Conservation (phyloP, 2,888 invertebrate species). For the Microctonus hyperodae region DNA sequence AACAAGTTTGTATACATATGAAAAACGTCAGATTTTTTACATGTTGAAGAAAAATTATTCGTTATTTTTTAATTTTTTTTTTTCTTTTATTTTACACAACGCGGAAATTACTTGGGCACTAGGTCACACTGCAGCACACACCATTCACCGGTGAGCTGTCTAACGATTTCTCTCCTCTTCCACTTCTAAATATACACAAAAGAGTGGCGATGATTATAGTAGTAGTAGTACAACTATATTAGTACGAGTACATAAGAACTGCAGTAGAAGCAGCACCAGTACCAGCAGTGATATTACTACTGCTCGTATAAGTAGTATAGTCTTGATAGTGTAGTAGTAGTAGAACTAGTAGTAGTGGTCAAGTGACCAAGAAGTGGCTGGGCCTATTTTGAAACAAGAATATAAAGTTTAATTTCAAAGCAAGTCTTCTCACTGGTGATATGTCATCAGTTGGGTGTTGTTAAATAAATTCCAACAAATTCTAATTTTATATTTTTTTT, state of each 20-base stretch:
- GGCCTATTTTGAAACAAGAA: neutral
- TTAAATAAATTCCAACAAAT: neutral
- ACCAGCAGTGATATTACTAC: too few species aligned
- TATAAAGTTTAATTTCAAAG: neutral
- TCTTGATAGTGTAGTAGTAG: neutral
- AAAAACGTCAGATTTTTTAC: neutral
- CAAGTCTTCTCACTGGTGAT: too few species aligned
- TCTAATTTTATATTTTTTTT: neutral
- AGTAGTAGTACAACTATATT: too few species aligned
- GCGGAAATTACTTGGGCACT: neutral
- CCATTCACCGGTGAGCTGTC: neutral
- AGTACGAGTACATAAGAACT: too few species aligned
- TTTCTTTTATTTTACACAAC: neutral
- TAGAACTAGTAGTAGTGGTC: neutral
- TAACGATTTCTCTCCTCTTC: constrained; percentile 1
- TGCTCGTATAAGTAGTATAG: neutral
- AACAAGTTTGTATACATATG: neutral
- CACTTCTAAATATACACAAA: neutral
- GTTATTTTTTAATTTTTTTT: neutral
- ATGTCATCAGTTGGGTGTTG: neutral
- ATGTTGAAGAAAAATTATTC: neutral
- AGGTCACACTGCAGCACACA: neutral
- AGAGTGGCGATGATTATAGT: neutral
- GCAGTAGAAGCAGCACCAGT: too few species aligned
- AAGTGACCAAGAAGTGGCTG: neutral